Percentiles rank a stretch among this genome's conserved stretches.
These are phyloP conservation scores for Tichodroma muraria DNA, from an alignment of 2,113 vertebrate genomes.

Conservation along the genomic window DNA sequence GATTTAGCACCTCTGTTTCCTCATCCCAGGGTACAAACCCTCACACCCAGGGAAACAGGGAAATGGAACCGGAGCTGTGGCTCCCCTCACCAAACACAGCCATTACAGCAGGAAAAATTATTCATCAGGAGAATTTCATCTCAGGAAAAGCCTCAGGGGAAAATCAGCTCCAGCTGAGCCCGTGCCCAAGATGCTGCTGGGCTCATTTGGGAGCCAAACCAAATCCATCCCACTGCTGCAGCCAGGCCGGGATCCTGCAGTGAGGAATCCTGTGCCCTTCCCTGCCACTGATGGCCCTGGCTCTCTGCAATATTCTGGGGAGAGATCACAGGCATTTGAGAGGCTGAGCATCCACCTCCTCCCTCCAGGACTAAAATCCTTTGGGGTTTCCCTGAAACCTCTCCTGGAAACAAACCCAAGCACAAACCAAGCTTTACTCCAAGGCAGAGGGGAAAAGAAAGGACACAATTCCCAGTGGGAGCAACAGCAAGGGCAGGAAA, in stretches of 20 bases:
- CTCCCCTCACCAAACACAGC: background rate
- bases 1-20: background rate
- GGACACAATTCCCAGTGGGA: background rate
- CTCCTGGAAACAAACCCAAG: background rate
- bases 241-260: background rate
- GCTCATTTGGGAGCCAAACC: rapidly evolving
- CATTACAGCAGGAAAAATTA: background rate
- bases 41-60: rapidly evolving
- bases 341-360: background rate
- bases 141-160: background rate
- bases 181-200: background rate
- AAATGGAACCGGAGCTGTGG: background rate
- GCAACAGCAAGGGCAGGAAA: background rate
- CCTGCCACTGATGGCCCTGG: background rate
- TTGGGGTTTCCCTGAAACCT: background rate
- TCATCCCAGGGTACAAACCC: background rate
- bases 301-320: rapidly evolving
- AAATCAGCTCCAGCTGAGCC: background rate
- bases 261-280: background rate
- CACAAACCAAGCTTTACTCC: background rate
- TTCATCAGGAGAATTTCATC: background rate
- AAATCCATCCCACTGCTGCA: rapidly evolving
- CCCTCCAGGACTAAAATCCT: background rate
- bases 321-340: background rate
- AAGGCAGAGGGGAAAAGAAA: background rate